Evolutionary conservation across 2,888 invertebrate species (phyloP).

Genomic region (Gryllus longicercus): DNA sequence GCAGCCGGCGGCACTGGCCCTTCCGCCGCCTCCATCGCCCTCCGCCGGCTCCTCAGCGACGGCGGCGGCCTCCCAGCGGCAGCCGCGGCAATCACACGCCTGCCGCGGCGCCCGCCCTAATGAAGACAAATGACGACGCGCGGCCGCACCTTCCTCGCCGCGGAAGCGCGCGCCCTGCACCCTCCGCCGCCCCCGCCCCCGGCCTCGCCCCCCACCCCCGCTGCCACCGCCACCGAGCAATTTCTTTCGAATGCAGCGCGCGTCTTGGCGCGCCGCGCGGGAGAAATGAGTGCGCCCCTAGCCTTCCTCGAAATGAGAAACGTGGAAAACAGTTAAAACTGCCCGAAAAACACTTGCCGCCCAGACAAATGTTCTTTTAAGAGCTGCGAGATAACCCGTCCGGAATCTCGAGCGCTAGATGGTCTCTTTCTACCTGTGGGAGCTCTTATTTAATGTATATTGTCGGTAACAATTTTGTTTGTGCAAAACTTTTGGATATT

Average conservation of each 20-base stretch:
- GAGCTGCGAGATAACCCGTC: too few species aligned
- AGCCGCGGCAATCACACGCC: slow-evolving; percentile 17
- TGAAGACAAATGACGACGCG: slow-evolving; percentile 17
- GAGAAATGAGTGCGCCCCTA: background rate
- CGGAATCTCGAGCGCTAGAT: too few species aligned
- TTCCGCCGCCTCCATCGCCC: background rate
- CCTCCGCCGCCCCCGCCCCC: too few species aligned
- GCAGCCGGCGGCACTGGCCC: background rate
- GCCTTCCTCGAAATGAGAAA: background rate
- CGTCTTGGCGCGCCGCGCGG: background rate
- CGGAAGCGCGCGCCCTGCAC: too few species aligned
- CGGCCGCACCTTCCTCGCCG: background rate
- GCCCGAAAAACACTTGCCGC: too few species aligned
- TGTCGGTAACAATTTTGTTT: too few species aligned
- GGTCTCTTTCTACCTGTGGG: too few species aligned
- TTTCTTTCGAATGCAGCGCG: slow-evolving; percentile 1
- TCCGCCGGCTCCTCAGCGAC: background rate
- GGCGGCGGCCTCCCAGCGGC: background rate
- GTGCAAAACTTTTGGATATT: too few species aligned
- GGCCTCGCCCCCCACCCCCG: background rate
- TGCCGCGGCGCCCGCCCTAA: background rate
- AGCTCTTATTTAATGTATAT: too few species aligned
- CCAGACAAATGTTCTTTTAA: too few species aligned
- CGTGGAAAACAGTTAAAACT: background rate
- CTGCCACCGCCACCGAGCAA: background rate